Base-by-base conservation (phyloP, 1,140 invertebrate species). In the Penaeus vannamei region DNA sequence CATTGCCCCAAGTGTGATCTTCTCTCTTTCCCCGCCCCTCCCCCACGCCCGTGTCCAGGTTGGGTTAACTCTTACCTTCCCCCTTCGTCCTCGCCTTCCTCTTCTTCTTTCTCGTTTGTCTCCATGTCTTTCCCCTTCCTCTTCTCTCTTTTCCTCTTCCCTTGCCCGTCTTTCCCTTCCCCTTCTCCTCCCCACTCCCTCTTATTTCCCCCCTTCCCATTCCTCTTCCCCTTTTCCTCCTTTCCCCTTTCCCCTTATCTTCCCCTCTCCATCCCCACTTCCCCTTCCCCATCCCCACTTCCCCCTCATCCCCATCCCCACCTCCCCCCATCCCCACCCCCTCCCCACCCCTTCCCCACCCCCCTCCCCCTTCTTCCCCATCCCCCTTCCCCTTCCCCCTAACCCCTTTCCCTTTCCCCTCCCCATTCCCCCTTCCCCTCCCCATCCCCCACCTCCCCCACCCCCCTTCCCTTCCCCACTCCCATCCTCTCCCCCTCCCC, bases 311-410 rank as follows among this genome's bases (percentile, higher is more conserved):
- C 7, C 26, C 64, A 3, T 26, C 53, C 82, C 61, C 82, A n/a
- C 8, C 26, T 23, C 17, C 59, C 80, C 59, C 80, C 60, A n/a
- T 59, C 80, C 60, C 80, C n/a, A n/a, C 60, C 80, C 60, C 80
- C 19, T 59, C 60, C 42, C 60, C 42, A 26, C 42, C 60, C 42
- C 60, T 42, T 82, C 80, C 60, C 80, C 60, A 36, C 62, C 81
- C 61, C 81, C 53, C 59, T 83, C 81, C n/a, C 81, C 62, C 81
- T 83, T 59, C 46, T 12, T 12, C 8, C 46, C 46, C 46, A 7
- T 8, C 46, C 46, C 8, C 1, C 10, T 1, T 53, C 46, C 1
- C 14, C 10, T 8, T 8, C 10, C 14, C 8, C 8, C 46, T 12
- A 1, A 2, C 8, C 8, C 46, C 10, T 53, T 8, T 14, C 46